Percentiles rank a stretch among this genome's conserved stretches.
phyloP scores from a whole-genome alignment of 1,140 invertebrate species.

The Temnothorax curvispinosus region DNA sequence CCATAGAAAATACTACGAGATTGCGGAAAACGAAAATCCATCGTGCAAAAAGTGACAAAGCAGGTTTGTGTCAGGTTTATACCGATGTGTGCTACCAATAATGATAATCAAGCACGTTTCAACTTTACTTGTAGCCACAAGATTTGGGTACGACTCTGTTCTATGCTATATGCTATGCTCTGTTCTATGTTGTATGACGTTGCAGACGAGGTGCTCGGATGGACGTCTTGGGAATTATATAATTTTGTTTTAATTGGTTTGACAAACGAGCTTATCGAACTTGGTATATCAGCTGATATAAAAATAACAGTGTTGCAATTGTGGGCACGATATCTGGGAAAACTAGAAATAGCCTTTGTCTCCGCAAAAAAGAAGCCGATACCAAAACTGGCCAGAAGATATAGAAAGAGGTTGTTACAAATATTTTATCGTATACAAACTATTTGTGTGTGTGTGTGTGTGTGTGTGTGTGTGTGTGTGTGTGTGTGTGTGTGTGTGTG shows the following conservation, averaged over 20 bases:
- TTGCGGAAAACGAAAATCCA: constrained; percentile 74
- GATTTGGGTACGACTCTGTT: too few species aligned
- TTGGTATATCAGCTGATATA: constrained; percentile 86
- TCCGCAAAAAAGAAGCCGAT: constrained; percentile 81
- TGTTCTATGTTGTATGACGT: too few species aligned
- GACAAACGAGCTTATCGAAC: constrained; percentile 87
- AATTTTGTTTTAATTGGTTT: constrained; percentile 88
- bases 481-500: too few species aligned
- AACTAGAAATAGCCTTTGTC: constrained; percentile 88
- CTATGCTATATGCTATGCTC: too few species aligned
- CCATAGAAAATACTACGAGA: constrained; percentile 64
- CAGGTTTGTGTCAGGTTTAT: constrained; percentile 21
- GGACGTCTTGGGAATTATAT: constrained; percentile 89
- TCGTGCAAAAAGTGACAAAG: constrained; percentile 35
- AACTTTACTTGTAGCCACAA: too few species aligned
- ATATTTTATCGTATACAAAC: neutral
- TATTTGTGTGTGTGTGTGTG: too few species aligned
- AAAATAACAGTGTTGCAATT: constrained; percentile 87
- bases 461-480: too few species aligned
- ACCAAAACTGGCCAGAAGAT: constrained; percentile 86
- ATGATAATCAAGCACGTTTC: too few species aligned
- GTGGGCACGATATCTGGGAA: constrained; percentile 88
- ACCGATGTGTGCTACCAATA: too few species aligned
- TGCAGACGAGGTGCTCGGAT: constrained; percentile 78
- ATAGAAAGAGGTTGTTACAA: constrained; percentile 83